Conservation (phyloP, 2,888 invertebrate species). For the Morinoia aosen region DNA sequence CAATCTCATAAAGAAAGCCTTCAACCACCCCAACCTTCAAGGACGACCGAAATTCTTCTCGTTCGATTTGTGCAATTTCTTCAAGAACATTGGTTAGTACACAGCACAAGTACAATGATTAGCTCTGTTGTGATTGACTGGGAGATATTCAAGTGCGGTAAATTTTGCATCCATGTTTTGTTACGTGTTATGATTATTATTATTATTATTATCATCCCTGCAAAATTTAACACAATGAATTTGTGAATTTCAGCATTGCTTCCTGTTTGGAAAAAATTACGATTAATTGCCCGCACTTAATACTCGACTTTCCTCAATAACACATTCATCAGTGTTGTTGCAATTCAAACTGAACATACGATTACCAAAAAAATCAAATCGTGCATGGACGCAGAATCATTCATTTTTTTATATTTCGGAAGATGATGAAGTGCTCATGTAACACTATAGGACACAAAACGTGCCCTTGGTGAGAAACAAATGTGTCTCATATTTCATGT, state of each 20-base stretch:
- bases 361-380: neutral
- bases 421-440: neutral
- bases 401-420: neutral
- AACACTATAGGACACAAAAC: no score
- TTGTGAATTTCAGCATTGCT: neutral
- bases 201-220: neutral
- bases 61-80: neutral
- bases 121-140: no score
- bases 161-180: neutral
- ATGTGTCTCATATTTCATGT: no score
- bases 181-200: neutral
- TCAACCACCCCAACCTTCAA: neutral
- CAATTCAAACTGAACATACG: neutral
- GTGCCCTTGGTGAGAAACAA: no score
- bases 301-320: neutral
- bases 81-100: neutral
- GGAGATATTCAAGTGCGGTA: no score
- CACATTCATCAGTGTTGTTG: neutral
- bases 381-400: neutral
- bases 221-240: neutral
- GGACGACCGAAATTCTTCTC: constrained; percentile 5
- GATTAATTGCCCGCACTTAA: neutral
- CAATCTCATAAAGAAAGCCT: neutral
- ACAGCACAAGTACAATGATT: no score
- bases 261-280: neutral